Evolutionary conservation across 2,888 invertebrate genomes (phyloP).

Genomic region (Philereme vetulata): DNA sequence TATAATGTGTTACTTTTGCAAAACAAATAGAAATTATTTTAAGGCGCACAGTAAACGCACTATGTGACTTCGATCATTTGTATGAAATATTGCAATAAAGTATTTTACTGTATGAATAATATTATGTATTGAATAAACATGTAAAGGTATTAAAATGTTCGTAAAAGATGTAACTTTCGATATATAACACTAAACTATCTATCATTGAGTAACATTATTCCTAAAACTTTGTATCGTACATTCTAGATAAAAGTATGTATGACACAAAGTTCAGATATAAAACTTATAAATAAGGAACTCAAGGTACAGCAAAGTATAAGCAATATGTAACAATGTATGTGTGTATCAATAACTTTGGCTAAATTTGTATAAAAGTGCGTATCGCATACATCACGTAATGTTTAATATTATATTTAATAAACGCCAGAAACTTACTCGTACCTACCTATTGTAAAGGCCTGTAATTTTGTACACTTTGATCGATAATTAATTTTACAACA

Average conservation of each 20-base stretch:
- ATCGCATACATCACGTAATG: slow-evolving; percentile 60
- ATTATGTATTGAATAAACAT: slow-evolving; percentile 2
- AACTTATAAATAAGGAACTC: slow-evolving; percentile 48
- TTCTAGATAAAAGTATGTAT: slow-evolving; percentile 36
- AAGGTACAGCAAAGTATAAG: slow-evolving; percentile 66
- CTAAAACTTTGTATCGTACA: slow-evolving; percentile 16
- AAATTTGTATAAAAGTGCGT: slow-evolving; percentile 49
- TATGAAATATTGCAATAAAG: slow-evolving; percentile 9
- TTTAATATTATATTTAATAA: slow-evolving; percentile 53
- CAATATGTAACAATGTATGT: slow-evolving; percentile 59
- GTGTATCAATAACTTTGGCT: slow-evolving; percentile 58
- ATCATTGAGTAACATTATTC: slow-evolving; percentile 10
- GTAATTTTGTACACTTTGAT: slow-evolving; percentile 81
- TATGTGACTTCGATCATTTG: slow-evolving; percentile 2
- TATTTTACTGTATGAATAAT: slow-evolving; percentile 2
- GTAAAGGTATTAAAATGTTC: slow-evolving; percentile 16
- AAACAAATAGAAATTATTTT: not conserved
- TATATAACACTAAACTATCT: slow-evolving; percentile 15
- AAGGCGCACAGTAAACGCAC: not conserved
- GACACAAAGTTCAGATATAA: slow-evolving; percentile 38
- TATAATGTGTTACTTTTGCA: slow-evolving; percentile 1
- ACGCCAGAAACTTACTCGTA: slow-evolving; percentile 60
- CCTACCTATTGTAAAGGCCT: slow-evolving; percentile 73
- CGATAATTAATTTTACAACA: slow-evolving; percentile 69
- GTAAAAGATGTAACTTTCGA: slow-evolving; percentile 6